These are phyloP conservation scores for Pipistrellus pygmaeus DNA, from an alignment of 2,797 vertebrate species.

Conservation along the genomic window DNA sequence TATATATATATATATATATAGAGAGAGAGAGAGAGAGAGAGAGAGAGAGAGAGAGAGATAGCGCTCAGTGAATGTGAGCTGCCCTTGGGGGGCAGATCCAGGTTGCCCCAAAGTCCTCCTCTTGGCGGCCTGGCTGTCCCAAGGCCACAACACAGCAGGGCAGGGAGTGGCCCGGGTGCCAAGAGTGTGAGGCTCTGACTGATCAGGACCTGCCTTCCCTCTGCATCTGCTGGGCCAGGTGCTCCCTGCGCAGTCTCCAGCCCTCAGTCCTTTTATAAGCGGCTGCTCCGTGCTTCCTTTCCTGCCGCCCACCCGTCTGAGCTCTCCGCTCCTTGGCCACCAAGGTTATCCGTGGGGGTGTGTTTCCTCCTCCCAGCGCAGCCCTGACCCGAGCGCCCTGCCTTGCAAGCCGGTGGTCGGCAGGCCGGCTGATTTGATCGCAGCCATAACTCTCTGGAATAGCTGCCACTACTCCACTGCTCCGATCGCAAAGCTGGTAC, in stretches of 20 bases:
- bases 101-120: not conserved
- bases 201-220: not conserved
- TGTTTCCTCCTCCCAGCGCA: not conserved
- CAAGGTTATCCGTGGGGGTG: not conserved
- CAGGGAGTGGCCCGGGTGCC: not conserved
- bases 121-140: not conserved
- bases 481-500: not conserved
- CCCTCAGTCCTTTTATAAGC: not conserved
- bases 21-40: too few species aligned
- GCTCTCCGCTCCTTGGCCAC: not conserved
- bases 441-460: constrained; percentile 54
- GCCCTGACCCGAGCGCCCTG: not conserved
- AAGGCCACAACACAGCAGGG: not conserved
- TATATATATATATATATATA: too few species aligned
- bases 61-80: not conserved
- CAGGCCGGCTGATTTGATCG: constrained; percentile 47
- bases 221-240: fast-evolving
- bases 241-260: not conserved
- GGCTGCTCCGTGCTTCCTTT: not conserved
- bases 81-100: not conserved
- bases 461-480: not conserved
- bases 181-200: not conserved
- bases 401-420: fast-evolving
- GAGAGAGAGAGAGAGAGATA: too few species aligned
- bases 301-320: not conserved